Evolutionary conservation across 2,888 invertebrate species (phyloP).

Genomic region (Dasysyrphus albostriatus): DNA sequence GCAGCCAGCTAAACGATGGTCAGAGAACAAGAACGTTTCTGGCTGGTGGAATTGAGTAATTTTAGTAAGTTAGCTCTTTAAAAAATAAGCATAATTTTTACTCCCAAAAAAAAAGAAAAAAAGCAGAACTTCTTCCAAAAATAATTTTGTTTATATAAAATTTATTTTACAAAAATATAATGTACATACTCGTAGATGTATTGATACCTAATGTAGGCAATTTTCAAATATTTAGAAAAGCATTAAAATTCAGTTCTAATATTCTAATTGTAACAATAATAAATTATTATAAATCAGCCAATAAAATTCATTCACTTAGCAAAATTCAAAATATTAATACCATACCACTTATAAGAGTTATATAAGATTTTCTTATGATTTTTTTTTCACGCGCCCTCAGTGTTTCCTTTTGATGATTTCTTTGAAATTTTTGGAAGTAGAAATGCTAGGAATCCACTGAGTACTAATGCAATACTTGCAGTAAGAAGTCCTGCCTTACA

Average conservation of each 20-base stretch:
- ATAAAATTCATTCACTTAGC: background rate
- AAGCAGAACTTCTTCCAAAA: no score
- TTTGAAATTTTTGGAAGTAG: conserved; percentile 67
- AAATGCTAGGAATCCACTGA: conserved; percentile 69
- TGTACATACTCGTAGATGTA: background rate
- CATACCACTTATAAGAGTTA: background rate
- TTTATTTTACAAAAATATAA: no score
- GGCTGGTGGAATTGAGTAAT: no score
- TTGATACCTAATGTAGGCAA: conserved; percentile 1
- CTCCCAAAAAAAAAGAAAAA: no score
- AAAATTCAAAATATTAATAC: background rate
- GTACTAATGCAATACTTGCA: conserved; percentile 67
- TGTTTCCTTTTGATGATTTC: conserved; percentile 15
- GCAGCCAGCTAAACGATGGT: no score
- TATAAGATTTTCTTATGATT: background rate
- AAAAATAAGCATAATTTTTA: no score
- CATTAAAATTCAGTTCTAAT: background rate
- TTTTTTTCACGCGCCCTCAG: background rate
- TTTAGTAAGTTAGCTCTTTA: no score
- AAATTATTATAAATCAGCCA: background rate
- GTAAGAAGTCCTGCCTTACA: conserved; percentile 72
- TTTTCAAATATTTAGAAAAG: background rate
- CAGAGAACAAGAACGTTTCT: no score
- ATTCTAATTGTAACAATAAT: background rate
- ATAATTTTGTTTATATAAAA: no score